Evolutionary conservation across 2,888 invertebrate species (phyloP).

Genomic region (Phaonia tiefii): DNA sequence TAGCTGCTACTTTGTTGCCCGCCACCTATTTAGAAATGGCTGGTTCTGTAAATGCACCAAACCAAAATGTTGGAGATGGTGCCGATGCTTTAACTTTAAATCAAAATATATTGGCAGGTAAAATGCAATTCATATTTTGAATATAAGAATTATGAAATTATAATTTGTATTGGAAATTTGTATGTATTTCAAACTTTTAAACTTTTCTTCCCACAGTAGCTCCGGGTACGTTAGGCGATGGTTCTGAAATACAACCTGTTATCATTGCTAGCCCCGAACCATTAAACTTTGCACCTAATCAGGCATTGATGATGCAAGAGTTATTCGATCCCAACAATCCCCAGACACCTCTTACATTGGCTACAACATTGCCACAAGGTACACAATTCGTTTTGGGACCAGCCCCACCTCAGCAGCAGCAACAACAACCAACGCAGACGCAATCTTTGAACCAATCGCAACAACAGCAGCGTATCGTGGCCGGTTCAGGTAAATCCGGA

Average conservation of each 20-base stretch:
- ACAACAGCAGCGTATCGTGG: slow-evolving; percentile 70
- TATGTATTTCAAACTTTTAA: too few relatives aligned
- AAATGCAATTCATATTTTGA: not conserved
- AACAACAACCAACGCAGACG: slow-evolving; percentile 55
- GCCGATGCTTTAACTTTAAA: slow-evolving; percentile 63
- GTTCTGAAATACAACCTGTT: slow-evolving; percentile 64
- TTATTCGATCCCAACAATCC: slow-evolving; percentile 64
- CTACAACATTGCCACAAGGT: slow-evolving; percentile 64
- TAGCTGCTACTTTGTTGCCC: slow-evolving; percentile 69
- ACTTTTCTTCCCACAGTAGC: slow-evolving; percentile 44
- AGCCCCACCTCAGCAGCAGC: slow-evolving; percentile 58
- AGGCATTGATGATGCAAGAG: slow-evolving; percentile 65
- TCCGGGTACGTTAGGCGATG: slow-evolving; percentile 58
- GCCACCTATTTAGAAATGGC: slow-evolving; percentile 68
- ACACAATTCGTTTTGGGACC: slow-evolving; percentile 64
- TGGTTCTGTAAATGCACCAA: slow-evolving; percentile 56
- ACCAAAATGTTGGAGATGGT: slow-evolving; percentile 62
- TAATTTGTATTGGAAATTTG: too few relatives aligned
- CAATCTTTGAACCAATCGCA: slow-evolving; percentile 65
- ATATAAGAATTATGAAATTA: too few relatives aligned
- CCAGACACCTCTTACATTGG: slow-evolving; percentile 61
- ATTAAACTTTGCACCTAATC: slow-evolving; percentile 63
- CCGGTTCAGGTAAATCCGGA: slow-evolving; percentile 69
- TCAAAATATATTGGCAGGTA: slow-evolving; percentile 65
- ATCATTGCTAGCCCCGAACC: slow-evolving; percentile 64